A percentile compares a stretch with the other conserved stretches of the same genome.
Conservation (phyloP, 2,113 vertebrate genomes). For the Urocynchramus pylzowi region DNA sequence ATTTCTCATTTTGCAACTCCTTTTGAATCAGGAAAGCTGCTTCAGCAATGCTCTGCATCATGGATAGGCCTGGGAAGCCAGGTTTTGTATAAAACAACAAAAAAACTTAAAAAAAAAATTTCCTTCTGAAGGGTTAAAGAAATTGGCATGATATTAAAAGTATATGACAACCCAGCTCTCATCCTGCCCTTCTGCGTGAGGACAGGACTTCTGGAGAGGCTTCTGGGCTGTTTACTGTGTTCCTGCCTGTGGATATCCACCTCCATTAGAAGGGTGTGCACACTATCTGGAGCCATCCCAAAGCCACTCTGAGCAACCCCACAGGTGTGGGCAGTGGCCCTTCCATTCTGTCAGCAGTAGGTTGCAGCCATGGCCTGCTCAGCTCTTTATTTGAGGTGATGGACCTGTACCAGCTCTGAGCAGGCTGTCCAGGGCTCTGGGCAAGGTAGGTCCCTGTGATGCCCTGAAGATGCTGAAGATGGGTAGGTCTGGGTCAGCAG, state of each 20-base stretch:
- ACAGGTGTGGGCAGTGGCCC: fast-evolving
- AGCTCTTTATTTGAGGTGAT: fast-evolving
- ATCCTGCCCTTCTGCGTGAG: not conserved
- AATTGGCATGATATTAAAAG: not conserved
- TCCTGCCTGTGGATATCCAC: fast-evolving
- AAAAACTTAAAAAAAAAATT: not conserved
- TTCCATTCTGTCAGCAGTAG: fast-evolving
- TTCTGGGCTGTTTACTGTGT: fast-evolving
- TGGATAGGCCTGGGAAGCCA: not conserved
- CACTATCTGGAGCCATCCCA: fast-evolving
- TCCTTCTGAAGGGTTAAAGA: not conserved
- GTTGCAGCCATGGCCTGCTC: not conserved
- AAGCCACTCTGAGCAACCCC: not conserved
- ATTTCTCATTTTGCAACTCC: not conserved
- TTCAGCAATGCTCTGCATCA: not conserved
- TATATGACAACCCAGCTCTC: not conserved
- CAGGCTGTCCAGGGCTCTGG: too few relatives aligned
- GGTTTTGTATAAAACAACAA: not conserved
- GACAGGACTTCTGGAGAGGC: not conserved
- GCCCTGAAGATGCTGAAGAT: not conserved
- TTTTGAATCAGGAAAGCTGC: not conserved
- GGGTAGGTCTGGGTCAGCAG: not conserved
- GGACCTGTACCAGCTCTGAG: fast-evolving
- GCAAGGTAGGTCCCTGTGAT: not conserved
- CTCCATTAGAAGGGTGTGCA: fast-evolving